phyloP scores from a whole-genome alignment of 2,888 invertebrate genomes.

The Calameuta pallipes region DNA sequence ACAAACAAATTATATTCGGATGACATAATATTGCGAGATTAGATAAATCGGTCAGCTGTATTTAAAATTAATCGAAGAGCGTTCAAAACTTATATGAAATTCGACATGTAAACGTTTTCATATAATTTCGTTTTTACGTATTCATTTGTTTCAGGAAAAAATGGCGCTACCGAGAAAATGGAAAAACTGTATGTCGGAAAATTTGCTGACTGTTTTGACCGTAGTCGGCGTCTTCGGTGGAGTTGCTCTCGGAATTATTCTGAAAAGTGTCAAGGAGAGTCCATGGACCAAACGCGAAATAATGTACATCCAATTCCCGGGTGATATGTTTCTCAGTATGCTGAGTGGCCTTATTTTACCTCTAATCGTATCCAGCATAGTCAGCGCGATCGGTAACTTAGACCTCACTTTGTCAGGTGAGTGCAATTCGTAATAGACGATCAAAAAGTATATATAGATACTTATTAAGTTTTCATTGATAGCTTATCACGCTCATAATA shows the following conservation, averaged over 20 bases:
- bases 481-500: no score
- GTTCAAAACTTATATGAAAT: neutral
- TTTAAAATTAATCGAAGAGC: neutral
- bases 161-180: conserved; percentile 52
- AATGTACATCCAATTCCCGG: conserved; percentile 77
- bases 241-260: conserved; percentile 68
- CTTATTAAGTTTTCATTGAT: no score
- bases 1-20: neutral
- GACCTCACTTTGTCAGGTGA: conserved; percentile 76
- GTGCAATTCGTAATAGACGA: conserved; percentile 8
- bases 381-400: conserved; percentile 77
- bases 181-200: conserved; percentile 56
- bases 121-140: neutral
- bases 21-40: neutral
- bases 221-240: conserved; percentile 71
- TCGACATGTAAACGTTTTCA: neutral
- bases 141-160: neutral
- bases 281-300: conserved; percentile 72
- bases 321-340: conserved; percentile 80
- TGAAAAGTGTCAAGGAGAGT: conserved; percentile 59
- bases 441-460: neutral
- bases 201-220: conserved; percentile 72
- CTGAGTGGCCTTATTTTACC: conserved; percentile 80
- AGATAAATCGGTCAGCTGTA: neutral
- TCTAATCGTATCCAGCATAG: conserved; percentile 75